A percentile compares a stretch with the other conserved stretches of the same genome.
Conservation (phyloP, 2,797 vertebrate genomes). For the Chloroceryle amazona region DNA sequence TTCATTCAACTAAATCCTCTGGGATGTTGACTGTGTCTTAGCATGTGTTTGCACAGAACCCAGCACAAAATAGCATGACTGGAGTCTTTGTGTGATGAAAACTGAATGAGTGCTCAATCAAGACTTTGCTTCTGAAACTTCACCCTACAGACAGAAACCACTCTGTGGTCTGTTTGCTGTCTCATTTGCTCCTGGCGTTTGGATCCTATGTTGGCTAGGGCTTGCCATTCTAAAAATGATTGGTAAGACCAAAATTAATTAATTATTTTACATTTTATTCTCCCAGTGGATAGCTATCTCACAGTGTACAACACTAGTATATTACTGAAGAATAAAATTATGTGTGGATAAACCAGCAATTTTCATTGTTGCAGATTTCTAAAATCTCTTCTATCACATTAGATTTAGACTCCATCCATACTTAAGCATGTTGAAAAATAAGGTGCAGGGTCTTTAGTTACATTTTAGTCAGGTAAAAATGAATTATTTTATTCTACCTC, state of each 20-base stretch:
- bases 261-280: constrained; percentile 12
- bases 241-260: constrained; percentile 27
- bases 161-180: not conserved
- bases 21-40: constrained; percentile 21
- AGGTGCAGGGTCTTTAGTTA: not conserved
- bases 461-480: constrained; percentile 22
- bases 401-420: not conserved
- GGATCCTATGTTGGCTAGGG: not conserved
- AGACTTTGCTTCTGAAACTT: constrained; percentile 67
- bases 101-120: constrained; percentile 54
- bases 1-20: constrained; percentile 40
- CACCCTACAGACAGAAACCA: constrained; percentile 7
- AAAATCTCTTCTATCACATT: not conserved
- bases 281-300: not conserved
- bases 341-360: not conserved
- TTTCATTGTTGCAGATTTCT: not conserved
- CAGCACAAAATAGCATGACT: constrained; percentile 33
- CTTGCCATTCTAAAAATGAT: not conserved
- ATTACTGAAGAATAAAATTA: constrained; percentile 48
- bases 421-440: constrained; percentile 16
- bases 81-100: constrained; percentile 41
- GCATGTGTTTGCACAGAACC: constrained; percentile 35
- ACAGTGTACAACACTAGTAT: not conserved
- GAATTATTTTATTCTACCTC: constrained; percentile 26
- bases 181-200: not conserved